Conservation (phyloP, 2,797 vertebrate species). For the Typhlichthys eigenmanni region DNA sequence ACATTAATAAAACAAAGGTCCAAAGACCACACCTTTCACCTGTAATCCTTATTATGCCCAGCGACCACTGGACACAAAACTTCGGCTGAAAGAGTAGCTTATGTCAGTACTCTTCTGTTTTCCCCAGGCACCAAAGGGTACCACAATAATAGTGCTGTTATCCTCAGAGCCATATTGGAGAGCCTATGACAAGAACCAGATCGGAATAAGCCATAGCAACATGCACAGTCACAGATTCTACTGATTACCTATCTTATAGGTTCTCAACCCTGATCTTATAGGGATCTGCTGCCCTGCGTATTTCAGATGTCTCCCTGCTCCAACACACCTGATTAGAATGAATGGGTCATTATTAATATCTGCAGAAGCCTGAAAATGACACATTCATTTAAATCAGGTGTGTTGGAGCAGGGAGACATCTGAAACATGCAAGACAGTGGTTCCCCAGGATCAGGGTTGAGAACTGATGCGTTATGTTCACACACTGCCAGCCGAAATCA, state of each 20-base stretch:
- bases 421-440: too few species aligned
- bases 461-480: too few species aligned
- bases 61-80: conserved; percentile 92
- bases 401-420: too few species aligned
- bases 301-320: too few species aligned
- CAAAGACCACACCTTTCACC: conserved; percentile 18
- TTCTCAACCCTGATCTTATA: too few species aligned
- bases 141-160: conserved; percentile 91
- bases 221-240: background rate
- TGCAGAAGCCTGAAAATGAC: too few species aligned
- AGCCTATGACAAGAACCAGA: conserved; percentile 71
- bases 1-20: conserved; percentile 40
- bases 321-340: too few species aligned
- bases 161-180: conserved; percentile 95
- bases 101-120: conserved; percentile 86
- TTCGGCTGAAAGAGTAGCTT: conserved; percentile 94
- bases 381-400: too few species aligned
- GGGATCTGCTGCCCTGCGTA: too few species aligned
- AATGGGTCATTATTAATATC: too few species aligned
- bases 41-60: conserved; percentile 81
- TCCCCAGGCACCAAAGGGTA: conserved; percentile 97
- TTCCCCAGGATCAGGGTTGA: too few species aligned
- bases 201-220: background rate
- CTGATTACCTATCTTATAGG: background rate
- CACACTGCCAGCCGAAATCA: too few species aligned